These are phyloP conservation scores for Lasioglossum baleicum DNA, from an alignment of 1,140 invertebrate species.

Conservation along the genomic window DNA sequence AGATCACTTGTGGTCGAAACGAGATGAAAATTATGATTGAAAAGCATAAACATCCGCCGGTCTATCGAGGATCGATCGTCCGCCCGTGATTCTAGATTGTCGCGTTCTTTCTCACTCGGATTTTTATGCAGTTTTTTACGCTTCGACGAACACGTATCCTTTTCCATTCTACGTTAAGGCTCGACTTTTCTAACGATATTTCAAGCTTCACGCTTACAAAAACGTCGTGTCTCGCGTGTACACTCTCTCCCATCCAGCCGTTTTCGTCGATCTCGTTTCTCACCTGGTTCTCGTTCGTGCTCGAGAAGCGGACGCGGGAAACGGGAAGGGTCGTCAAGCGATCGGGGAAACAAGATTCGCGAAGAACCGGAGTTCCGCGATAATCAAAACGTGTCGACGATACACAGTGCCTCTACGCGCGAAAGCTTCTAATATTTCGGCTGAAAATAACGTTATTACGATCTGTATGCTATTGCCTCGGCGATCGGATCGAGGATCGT, in stretches of 20 bases:
- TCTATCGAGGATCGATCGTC: neutral
- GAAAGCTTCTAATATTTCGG: constrained; percentile 48
- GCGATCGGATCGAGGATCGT: neutral
- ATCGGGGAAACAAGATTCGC: constrained; percentile 7
- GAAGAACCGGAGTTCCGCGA: neutral
- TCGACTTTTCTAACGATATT: constrained; percentile 24
- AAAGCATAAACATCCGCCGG: no score
- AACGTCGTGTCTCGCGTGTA: neutral
- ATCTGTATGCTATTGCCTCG: constrained; percentile 1
- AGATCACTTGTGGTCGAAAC: no score
- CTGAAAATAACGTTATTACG: constrained; percentile 40
- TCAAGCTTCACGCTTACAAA: neutral
- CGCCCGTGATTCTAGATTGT: neutral
- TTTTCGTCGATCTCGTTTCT: constrained; percentile 12
- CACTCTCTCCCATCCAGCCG: neutral
- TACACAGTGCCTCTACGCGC: constrained; percentile 59
- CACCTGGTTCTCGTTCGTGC: neutral
- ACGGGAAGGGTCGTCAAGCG: no score
- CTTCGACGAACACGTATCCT: constrained; percentile 6
- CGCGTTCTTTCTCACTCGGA: neutral
- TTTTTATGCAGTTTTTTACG: constrained; percentile 29
- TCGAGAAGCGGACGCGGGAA: neutral
- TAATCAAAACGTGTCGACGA: constrained; percentile 22
- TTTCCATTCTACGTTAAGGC: constrained; percentile 5
- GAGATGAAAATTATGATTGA: no score